A percentile compares a stretch with the other conserved stretches of the same genome.
Conservation (phyloP, 2,888 invertebrate species). For the Geophilus truncorum region DNA sequence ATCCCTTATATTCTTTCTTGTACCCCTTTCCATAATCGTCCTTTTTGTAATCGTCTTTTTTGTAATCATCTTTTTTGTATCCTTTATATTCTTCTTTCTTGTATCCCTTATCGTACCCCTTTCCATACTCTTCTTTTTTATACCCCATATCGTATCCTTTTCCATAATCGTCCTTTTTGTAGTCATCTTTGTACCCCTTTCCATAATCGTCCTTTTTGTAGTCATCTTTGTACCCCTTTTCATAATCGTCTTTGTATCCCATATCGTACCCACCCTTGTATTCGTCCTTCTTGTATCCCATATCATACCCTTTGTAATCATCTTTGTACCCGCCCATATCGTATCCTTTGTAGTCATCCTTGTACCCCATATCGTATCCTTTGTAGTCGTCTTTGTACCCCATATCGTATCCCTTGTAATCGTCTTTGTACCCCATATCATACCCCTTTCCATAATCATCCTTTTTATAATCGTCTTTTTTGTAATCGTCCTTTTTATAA, state of each 20-base stretch:
- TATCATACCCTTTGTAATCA: neutral
- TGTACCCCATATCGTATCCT: too few species aligned
- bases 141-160: neutral
- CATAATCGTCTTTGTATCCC: neutral
- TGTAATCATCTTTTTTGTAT: neutral
- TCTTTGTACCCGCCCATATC: neutral
- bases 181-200: neutral
- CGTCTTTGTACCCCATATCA: neutral
- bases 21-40: neutral
- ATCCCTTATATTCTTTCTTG: neutral
- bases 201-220: neutral
- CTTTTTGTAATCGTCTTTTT: neutral
- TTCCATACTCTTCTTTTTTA: neutral
- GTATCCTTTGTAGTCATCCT: too few species aligned
- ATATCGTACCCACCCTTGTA: neutral
- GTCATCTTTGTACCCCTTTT: neutral
- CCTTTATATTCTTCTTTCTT: neutral
- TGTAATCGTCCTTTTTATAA: constrained; percentile 7
- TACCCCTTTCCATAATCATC: neutral
- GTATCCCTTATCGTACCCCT: constrained; percentile 10
- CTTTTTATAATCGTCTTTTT: too few species aligned
- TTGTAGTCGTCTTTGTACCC: neutral
- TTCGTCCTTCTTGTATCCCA: neutral
- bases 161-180: neutral
- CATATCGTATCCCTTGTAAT: neutral